Conservation (phyloP, 2,888 invertebrate species). For the Tetragonula carbonaria region DNA sequence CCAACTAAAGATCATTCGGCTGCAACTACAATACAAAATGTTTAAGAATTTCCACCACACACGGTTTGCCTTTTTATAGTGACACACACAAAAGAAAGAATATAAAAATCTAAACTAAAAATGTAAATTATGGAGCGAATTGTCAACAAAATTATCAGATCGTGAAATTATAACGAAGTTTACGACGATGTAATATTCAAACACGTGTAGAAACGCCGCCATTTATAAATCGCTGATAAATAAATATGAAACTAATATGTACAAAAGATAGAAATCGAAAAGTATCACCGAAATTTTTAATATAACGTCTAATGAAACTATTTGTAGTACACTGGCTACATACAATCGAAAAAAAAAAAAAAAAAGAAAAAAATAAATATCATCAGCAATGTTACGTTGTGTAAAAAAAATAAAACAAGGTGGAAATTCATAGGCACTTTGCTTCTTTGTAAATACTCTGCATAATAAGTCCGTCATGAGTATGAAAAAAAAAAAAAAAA, state of each 20-base stretch:
- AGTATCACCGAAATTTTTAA: background rate
- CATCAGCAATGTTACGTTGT: background rate
- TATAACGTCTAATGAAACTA: background rate
- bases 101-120: background rate
- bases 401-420: background rate
- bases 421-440: constrained; percentile 46
- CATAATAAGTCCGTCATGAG: constrained; percentile 38
- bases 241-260: background rate
- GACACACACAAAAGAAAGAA: background rate
- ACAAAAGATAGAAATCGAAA: background rate
- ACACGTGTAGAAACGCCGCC: constrained; percentile 10
- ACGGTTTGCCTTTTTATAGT: background rate
- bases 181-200: background rate
- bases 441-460: constrained; percentile 17
- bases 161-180: constrained; percentile 15
- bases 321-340: background rate
- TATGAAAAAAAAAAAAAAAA: background rate
- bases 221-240: background rate
- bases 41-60: constrained; percentile 37
- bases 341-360: background rate
- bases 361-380: background rate
- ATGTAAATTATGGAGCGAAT: background rate
- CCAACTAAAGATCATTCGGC: background rate
- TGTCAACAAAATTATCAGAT: background rate
- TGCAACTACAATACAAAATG: constrained; percentile 24